These are phyloP conservation scores for Athalia cordata DNA, from an alignment of 2,888 invertebrate genomes.

Conservation along the genomic window DNA sequence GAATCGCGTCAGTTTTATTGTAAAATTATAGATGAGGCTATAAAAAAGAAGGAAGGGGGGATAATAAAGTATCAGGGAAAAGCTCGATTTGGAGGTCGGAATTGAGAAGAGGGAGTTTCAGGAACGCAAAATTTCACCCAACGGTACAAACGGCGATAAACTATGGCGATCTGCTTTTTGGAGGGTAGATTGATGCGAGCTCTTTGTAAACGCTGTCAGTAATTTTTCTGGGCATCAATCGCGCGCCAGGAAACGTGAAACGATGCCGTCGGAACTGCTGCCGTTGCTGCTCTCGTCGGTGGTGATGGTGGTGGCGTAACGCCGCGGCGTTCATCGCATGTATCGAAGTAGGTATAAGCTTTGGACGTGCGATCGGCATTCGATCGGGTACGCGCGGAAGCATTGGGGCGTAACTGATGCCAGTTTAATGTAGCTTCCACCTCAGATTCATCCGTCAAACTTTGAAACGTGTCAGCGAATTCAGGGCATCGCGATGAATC, in stretches of 20 bases:
- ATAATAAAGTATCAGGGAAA: constrained; percentile 8
- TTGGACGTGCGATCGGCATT: constrained; percentile 24
- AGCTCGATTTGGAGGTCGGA: constrained; percentile 28
- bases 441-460: constrained; percentile 44
- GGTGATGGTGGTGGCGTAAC: no score
- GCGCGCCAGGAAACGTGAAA: not conserved
- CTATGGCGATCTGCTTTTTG: constrained; percentile 33
- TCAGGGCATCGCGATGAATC: constrained; percentile 43
- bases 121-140: constrained; percentile 20
- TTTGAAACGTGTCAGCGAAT: constrained; percentile 43
- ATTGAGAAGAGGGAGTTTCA: constrained; percentile 6
- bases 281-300: no score
- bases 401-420: constrained; percentile 36
- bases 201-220: constrained; percentile 40
- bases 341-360: not conserved
- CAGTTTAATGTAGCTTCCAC: constrained; percentile 42
- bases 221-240: constrained; percentile 42
- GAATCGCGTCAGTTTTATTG: constrained; percentile 27
- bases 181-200: constrained; percentile 40
- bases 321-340: not conserved
- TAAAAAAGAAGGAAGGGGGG: not conserved
- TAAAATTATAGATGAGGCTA: constrained; percentile 22
- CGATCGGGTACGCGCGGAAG: constrained; percentile 32
- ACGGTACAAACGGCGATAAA: constrained; percentile 24
- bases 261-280: not conserved